These are phyloP conservation scores for Naja naja DNA, from an alignment of 2,113 vertebrate genomes.

Conservation along the genomic window DNA sequence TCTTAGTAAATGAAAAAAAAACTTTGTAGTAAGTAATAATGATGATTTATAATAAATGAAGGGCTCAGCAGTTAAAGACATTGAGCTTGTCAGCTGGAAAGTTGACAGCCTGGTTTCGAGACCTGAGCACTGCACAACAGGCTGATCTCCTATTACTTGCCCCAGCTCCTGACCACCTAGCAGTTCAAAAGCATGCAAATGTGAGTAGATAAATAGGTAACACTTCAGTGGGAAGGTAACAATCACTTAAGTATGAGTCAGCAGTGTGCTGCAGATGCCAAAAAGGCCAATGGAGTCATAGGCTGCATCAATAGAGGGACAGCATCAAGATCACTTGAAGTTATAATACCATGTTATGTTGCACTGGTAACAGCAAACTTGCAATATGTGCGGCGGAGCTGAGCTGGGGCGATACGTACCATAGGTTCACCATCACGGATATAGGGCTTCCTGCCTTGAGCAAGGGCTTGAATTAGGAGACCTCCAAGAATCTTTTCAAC, in stretches of 20 bases:
- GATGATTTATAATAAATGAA: background rate
- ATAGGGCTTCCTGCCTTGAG: no score
- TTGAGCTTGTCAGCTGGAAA: background rate
- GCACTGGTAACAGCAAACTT: no score
- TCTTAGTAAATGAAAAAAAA: background rate
- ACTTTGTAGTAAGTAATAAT: background rate
- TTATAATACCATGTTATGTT: no score
- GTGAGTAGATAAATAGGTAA: background rate
- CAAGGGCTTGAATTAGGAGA: no score
- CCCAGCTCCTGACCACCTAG: background rate
- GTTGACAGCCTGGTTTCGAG: background rate
- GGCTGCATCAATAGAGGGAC: no score
- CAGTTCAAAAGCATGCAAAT: background rate
- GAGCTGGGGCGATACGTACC: no score
- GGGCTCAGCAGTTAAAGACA: background rate
- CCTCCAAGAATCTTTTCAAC: no score
- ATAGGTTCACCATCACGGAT: no score
- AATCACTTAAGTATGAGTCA: background rate
- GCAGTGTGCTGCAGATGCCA: no score
- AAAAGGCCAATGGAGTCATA: no score
- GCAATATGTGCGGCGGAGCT: no score
- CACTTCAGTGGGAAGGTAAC: background rate
- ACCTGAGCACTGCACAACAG: background rate
- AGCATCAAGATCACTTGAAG: no score
- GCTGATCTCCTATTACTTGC: background rate